Percentiles rank a stretch among this genome's conserved stretches.
Evolutionary conservation across 2,888 invertebrate genomes (phyloP).

Genomic region (Parthenolecanium corni): DNA sequence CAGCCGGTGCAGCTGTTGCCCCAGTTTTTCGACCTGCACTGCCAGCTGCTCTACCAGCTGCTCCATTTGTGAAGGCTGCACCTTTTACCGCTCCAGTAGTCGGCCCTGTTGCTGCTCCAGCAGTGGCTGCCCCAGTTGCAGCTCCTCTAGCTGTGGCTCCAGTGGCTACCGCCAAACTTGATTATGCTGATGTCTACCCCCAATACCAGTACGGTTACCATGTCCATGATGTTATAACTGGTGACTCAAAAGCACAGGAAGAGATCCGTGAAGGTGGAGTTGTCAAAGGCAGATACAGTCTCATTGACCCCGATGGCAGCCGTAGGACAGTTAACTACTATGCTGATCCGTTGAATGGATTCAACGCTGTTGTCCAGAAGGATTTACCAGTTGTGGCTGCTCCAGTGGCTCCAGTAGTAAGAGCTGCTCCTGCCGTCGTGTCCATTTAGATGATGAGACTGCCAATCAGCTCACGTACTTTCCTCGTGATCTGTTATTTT

Average conservation of each 20-base stretch:
- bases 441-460: neutral
- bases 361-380: conserved; percentile 37
- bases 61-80: neutral
- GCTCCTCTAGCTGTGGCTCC: conserved; percentile 35
- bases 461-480: neutral
- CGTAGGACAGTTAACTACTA: conserved; percentile 38
- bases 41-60: conserved; percentile 3
- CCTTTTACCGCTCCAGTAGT: conserved; percentile 19
- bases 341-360: conserved; percentile 38
- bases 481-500: conserved; percentile 6
- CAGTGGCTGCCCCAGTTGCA: conserved; percentile 20
- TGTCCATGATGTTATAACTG: conserved; percentile 35
- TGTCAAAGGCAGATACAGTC: conserved; percentile 37
- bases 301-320: conserved; percentile 33
- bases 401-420: conserved; percentile 14
- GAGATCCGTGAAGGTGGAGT: conserved; percentile 37
- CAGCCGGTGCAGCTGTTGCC: conserved; percentile 5
- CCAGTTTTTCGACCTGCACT: neutral
- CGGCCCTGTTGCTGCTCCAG: conserved; percentile 35
- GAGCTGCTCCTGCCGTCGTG: conserved; percentile 11
- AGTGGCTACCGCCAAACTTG: conserved; percentile 30
- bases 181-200: conserved; percentile 33
- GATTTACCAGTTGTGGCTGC: conserved; percentile 33
- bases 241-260: conserved; percentile 36
- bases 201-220: conserved; percentile 34